phyloP scores from a whole-genome alignment of 2,797 vertebrate species.

The Coccyzus lansbergi region DNA sequence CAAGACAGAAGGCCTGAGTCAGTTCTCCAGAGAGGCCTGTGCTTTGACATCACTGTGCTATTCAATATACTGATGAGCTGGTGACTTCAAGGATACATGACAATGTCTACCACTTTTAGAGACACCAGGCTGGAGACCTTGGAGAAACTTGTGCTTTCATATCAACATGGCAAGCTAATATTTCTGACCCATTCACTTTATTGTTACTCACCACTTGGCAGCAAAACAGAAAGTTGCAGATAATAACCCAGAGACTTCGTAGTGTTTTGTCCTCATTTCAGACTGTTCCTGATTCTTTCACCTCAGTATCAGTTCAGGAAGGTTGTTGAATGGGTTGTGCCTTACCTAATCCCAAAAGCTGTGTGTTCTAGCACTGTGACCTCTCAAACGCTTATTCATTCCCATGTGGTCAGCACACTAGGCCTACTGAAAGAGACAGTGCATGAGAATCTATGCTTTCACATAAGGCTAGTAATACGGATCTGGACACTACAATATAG shows the following conservation, averaged over 20 bases:
- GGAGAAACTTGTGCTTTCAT: conserved; percentile 17
- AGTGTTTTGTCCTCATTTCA: not conserved
- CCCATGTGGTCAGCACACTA: not conserved
- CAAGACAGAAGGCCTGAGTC: conserved; percentile 71
- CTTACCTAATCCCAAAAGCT: not conserved
- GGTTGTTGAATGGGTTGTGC: not conserved
- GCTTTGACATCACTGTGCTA: conserved; percentile 32
- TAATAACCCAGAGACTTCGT: not conserved
- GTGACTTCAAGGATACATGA: conserved; percentile 37
- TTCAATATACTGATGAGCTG: conserved; percentile 31
- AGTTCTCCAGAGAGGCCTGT: conserved; percentile 56
- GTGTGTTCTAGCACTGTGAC: not conserved
- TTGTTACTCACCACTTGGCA: conserved; percentile 20
- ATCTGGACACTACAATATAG: not conserved
- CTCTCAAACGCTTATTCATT: not conserved
- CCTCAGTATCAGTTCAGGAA: not conserved
- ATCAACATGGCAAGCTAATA: not conserved
- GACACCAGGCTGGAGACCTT: conserved; percentile 17
- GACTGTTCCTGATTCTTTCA: not conserved
- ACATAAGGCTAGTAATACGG: not conserved
- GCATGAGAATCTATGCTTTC: not conserved
- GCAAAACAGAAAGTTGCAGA: not conserved
- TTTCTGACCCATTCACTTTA: conserved; percentile 35
- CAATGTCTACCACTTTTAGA: conserved; percentile 27
- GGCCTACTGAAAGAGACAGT: not conserved